phyloP scores from a whole-genome alignment of 35 echinoderm and acorn worm species.

The Nesometra sesokonis region DNA sequence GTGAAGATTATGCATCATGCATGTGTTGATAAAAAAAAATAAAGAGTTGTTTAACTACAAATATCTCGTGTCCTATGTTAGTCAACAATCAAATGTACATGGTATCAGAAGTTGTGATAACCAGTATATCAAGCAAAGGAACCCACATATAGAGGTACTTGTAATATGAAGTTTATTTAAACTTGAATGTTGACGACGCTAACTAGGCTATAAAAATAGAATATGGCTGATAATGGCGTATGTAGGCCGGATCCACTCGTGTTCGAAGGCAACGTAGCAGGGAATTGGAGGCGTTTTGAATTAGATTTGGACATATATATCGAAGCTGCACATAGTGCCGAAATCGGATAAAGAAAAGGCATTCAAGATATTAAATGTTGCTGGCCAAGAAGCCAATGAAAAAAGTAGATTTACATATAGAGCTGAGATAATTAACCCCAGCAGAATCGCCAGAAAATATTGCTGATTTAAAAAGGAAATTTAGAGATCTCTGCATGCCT shows the following conservation, averaged over 20 bases:
- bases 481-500: slow-evolving; percentile 18
- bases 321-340: neutral
- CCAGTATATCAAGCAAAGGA: too few relatives aligned
- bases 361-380: neutral
- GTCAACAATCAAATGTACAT: too few relatives aligned
- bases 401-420: neutral
- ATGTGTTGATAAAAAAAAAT: too few relatives aligned
- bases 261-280: neutral
- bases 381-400: neutral
- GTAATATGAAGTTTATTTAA: too few relatives aligned
- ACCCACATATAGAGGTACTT: too few relatives aligned
- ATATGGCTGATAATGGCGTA: too few relatives aligned
- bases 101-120: too few relatives aligned
- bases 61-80: too few relatives aligned
- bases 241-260: neutral
- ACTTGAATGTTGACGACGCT: too few relatives aligned
- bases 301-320: neutral
- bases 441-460: neutral
- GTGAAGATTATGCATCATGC: too few relatives aligned
- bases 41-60: too few relatives aligned
- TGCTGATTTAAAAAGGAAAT: neutral
- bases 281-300: neutral
- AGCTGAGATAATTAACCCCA: neutral
- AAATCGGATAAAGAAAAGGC: neutral
- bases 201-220: too few relatives aligned